A percentile compares a stretch with the other conserved stretches of the same genome.
phyloP scores from a whole-genome alignment of 2,113 vertebrate genomes.

The Pterocles gutturalis region DNA sequence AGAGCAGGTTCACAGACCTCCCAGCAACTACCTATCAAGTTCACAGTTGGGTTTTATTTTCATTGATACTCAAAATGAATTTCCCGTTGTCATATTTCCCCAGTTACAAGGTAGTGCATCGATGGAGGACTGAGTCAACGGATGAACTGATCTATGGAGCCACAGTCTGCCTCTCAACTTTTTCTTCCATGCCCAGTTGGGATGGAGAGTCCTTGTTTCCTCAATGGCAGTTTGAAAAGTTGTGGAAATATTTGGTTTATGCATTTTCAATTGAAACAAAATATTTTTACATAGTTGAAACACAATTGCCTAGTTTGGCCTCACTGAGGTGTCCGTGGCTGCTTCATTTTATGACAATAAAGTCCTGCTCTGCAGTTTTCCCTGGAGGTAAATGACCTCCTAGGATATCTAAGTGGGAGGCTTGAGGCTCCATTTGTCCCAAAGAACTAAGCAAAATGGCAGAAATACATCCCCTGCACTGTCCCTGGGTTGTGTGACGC shows the following conservation, averaged over 20 bases:
- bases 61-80: not conserved
- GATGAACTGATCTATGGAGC: not conserved
- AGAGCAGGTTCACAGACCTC: not conserved
- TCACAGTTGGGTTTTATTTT: not conserved
- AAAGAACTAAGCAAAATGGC: not conserved
- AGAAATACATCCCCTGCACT: not conserved
- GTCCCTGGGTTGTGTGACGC: not conserved
- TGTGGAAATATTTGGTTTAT: not conserved
- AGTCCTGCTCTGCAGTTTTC: not conserved
- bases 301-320: not conserved
- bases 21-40: not conserved
- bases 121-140: not conserved
- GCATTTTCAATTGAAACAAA: not conserved
- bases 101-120: not conserved
- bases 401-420: not conserved
- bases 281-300: not conserved
- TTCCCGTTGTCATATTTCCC: not conserved
- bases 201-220: not conserved
- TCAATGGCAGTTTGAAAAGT: not conserved
- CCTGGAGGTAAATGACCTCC: not conserved
- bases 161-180: not conserved
- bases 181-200: not conserved
- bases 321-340: accelerated
- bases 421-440: not conserved
- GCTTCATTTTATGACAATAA: not conserved